phyloP scores from a whole-genome alignment of 2,113 vertebrate genomes.

The Cacatua alba region DNA sequence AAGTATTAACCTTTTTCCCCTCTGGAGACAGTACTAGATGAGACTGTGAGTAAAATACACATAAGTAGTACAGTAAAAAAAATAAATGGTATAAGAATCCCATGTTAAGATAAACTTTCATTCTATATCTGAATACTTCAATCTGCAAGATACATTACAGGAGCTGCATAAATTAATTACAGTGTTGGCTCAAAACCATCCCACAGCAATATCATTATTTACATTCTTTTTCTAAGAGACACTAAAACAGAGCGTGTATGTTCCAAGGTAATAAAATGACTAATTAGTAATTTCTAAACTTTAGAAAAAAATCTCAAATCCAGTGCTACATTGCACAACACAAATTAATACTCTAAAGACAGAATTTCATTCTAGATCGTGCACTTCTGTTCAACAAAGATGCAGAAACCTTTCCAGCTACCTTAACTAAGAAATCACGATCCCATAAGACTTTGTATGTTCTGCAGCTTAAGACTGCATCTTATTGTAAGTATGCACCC shows the following conservation, averaged over 20 bases:
- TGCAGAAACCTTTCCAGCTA: background rate
- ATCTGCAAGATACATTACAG: background rate
- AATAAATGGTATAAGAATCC: background rate
- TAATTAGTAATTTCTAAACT: background rate
- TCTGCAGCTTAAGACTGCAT: background rate
- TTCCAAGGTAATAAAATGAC: background rate
- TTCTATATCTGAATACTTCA: background rate
- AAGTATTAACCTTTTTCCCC: background rate
- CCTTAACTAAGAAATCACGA: background rate
- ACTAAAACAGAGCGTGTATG: rapidly evolving
- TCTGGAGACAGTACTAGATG: background rate
- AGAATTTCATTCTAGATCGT: background rate
- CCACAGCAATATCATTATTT: background rate
- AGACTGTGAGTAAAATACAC: background rate
- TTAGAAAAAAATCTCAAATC: background rate
- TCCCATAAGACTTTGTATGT: background rate
- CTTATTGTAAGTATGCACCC: background rate
- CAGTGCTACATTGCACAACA: background rate
- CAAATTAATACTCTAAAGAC: background rate
- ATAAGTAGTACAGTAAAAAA: background rate
- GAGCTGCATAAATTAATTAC: background rate
- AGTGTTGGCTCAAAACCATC: background rate
- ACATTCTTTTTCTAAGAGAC: background rate
- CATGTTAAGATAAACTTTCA: background rate
- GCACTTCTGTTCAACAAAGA: background rate